A percentile compares a stretch with the other conserved stretches of the same genome.
Evolutionary conservation across 2,797 vertebrate species (phyloP).

Genomic region (Eulemur albifrons): DNA sequence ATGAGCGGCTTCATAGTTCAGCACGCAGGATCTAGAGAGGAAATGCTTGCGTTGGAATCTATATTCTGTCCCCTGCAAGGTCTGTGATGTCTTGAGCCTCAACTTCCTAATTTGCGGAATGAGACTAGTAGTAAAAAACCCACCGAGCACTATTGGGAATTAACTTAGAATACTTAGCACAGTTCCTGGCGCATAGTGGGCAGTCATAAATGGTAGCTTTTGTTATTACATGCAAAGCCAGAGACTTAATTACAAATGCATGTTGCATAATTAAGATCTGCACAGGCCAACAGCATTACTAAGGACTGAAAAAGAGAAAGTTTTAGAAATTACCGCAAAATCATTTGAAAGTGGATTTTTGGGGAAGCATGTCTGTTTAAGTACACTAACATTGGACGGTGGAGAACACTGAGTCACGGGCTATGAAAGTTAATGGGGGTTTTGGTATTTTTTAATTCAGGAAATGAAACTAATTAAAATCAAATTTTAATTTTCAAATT

Average conservation of each 20-base stretch:
- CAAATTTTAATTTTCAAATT: not conserved
- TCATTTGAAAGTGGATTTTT: not conserved
- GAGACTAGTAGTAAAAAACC: not conserved
- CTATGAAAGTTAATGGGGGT: not conserved
- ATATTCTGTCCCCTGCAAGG: not conserved
- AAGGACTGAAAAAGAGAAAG: not conserved
- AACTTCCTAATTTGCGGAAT: not conserved
- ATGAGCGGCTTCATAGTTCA: rapidly evolving
- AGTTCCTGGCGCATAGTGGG: not conserved
- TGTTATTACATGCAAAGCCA: not conserved
- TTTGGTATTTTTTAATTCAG: not conserved
- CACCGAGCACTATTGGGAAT: not conserved
- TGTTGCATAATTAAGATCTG: not conserved
- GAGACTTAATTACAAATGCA: not conserved
- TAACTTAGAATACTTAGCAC: not conserved
- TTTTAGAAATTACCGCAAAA: not conserved
- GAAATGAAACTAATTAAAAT: not conserved
- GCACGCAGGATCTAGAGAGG: no score
- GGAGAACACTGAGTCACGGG: not conserved
- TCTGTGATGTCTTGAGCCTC: not conserved
- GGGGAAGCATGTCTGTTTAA: not conserved
- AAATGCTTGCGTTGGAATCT: rapidly evolving
- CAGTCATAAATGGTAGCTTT: not conserved
- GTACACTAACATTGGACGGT: rapidly evolving
- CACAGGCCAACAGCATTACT: not conserved